Evolutionary conservation across 2,113 vertebrate genomes (phyloP), one percentile per base, ranked within the genome.

Genomic region (Ptychochromis oligacanthus): DNA sequence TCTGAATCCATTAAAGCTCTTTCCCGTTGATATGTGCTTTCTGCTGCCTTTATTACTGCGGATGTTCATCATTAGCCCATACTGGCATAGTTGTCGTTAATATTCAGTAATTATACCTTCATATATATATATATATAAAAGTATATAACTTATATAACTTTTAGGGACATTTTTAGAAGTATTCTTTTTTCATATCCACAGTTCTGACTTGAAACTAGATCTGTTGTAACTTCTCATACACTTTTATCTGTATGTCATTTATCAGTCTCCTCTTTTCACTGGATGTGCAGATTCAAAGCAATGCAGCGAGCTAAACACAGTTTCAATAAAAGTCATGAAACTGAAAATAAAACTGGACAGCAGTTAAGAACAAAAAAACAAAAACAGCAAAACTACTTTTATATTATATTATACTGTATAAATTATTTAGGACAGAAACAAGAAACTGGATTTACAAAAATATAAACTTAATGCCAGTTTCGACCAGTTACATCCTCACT

Each of bases 61-160:
- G 36, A 82, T 85, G 83, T 88, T 90, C 83, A 76, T 91, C 84
- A 89, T 93, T 86, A 91, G 77, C 64, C 57, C 79, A 82, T 10
- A 81, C 54, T 14, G 13, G 22, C 58, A 59, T 64, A 57, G 34
- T 60, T 46, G 24, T 40, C 31, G 59, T 54, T 77, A 85, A 84
- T 86, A 79, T 83, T 74, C 79, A 75, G 34, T 86, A 64, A 87
- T 93, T 86, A 84, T 58, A 61, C 31, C 18, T 2, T 52, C 9
- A 18, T 24, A 52, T 43, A 52, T 7, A 38, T 15, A n/a, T 28
- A 18, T 31, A 31, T 31, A 31, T 31, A n/a, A n/a, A n/a, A n/a
- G n/a, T n/a, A n/a, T n/a, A n/a, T n/a, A n/a, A n/a, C n/a, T n/a
- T n/a, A n/a, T n/a, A n/a, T n/a, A n/a, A n/a, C n/a, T 72, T 56